Evolutionary conservation across 2,797 vertebrate species (phyloP).

Genomic region (Chlorospingus flavigularis): DNA sequence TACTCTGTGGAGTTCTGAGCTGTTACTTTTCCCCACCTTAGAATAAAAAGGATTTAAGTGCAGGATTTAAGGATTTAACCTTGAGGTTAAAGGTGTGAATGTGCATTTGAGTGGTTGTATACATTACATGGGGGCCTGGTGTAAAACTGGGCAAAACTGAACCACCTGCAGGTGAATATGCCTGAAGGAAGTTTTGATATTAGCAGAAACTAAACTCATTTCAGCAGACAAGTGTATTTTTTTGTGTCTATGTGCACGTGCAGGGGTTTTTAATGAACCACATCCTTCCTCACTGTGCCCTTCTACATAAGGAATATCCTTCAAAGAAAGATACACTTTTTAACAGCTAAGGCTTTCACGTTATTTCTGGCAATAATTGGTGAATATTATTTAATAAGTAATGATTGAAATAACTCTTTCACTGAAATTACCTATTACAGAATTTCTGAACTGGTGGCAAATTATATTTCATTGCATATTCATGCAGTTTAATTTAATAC

Average conservation of each 20-base stretch:
- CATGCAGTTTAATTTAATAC: slow-evolving; percentile 46
- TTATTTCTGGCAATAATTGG: slow-evolving; percentile 56
- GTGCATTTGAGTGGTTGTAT: background rate
- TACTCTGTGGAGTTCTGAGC: background rate
- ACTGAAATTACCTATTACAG: slow-evolving; percentile 39
- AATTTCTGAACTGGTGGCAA: slow-evolving; percentile 44
- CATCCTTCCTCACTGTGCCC: background rate
- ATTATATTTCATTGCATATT: slow-evolving; percentile 51
- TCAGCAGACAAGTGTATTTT: background rate
- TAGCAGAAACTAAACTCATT: background rate
- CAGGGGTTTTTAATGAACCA: background rate
- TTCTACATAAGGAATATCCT: slow-evolving; percentile 12
- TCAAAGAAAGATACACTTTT: slow-evolving; percentile 4
- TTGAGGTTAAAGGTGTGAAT: background rate
- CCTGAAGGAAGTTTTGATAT: background rate
- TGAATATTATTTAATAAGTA: slow-evolving; percentile 60
- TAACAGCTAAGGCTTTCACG: background rate
- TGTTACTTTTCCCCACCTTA: background rate
- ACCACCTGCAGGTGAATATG: background rate
- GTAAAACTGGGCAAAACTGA: background rate
- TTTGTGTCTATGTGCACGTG: background rate
- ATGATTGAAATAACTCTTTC: slow-evolving; percentile 56
- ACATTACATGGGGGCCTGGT: background rate
- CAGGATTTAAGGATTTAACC: background rate
- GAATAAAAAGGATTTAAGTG: slow-evolving; percentile 22